Evolutionary conservation across 2,888 invertebrate genomes (phyloP).

Genomic region (Flexamia atlantica): DNA sequence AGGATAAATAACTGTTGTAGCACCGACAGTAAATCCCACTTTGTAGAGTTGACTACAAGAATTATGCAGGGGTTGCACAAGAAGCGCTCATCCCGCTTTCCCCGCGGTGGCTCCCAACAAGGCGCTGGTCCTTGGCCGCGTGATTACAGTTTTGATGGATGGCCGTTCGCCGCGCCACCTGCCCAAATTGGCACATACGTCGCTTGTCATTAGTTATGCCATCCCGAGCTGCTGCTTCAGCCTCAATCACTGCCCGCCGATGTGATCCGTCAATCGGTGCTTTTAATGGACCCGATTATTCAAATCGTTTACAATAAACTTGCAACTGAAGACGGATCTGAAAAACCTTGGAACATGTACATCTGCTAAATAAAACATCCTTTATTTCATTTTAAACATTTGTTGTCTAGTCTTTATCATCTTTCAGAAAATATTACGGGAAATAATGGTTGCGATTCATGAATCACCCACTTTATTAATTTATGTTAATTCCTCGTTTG

Average conservation of each 20-base stretch:
- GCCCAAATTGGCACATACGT: conserved; percentile 39
- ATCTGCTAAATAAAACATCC: no score
- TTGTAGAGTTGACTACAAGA: conserved; percentile 19
- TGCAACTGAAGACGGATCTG: no score
- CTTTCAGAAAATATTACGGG: no score
- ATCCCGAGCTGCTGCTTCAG: conserved; percentile 6
- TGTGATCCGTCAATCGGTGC: background rate
- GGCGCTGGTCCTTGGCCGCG: background rate
- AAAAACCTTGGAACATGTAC: no score
- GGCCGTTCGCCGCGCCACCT: conserved; percentile 28
- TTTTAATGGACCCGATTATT: background rate
- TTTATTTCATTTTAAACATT: no score
- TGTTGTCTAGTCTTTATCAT: no score
- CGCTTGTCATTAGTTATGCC: conserved; percentile 34
- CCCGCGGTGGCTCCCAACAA: conserved; percentile 6
- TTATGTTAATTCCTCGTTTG: no score
- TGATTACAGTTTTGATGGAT: conserved; percentile 44
- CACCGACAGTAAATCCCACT: background rate
- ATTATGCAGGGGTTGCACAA: conserved; percentile 13
- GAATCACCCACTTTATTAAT: no score
- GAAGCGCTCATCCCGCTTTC: conserved; percentile 21
- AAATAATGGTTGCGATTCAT: no score
- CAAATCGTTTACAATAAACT: background rate
- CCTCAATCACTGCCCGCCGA: background rate
- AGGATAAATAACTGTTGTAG: background rate